Percentiles rank a stretch among this genome's conserved stretches.
Conservation (phyloP, 2,797 vertebrate genomes). For the Sebastes elongatus region DNA sequence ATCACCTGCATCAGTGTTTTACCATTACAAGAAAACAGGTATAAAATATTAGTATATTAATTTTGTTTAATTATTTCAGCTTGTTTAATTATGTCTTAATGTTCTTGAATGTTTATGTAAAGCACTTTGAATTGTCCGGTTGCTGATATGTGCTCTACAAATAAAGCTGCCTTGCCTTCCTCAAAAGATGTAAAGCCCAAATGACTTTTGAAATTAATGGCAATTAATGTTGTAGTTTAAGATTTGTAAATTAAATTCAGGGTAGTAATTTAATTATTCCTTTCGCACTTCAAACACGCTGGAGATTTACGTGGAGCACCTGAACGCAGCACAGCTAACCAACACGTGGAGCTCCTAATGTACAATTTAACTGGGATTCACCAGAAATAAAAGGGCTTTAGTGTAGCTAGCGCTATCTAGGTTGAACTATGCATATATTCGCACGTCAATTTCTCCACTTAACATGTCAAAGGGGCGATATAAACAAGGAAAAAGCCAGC, state of each 20-base stretch:
- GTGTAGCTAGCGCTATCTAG: accelerated
- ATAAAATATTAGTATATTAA: no score
- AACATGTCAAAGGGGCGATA: not conserved
- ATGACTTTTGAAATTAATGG: no score
- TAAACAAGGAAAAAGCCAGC: not conserved
- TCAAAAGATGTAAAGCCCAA: no score
- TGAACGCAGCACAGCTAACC: not conserved
- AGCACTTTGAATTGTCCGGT: no score
- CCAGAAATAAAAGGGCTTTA: not conserved
- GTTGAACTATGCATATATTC: not conserved
- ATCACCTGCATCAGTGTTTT: not conserved
- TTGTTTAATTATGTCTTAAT: no score
- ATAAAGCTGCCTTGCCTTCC: no score
- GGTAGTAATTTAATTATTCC: accelerated
- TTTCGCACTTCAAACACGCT: accelerated
- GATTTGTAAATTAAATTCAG: no score
- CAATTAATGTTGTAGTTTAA: no score
- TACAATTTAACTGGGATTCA: accelerated
- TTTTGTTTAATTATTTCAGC: no score
- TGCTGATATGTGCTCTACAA: no score
- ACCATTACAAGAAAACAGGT: not conserved
- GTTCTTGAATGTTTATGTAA: no score
- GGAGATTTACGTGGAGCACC: not conserved
- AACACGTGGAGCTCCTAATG: not conserved
- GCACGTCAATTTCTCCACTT: accelerated